A percentile compares a stretch with the other conserved stretches of the same genome.
Conservation (phyloP, 2,797 vertebrate species). For the Ptychadena robeensis region DNA sequence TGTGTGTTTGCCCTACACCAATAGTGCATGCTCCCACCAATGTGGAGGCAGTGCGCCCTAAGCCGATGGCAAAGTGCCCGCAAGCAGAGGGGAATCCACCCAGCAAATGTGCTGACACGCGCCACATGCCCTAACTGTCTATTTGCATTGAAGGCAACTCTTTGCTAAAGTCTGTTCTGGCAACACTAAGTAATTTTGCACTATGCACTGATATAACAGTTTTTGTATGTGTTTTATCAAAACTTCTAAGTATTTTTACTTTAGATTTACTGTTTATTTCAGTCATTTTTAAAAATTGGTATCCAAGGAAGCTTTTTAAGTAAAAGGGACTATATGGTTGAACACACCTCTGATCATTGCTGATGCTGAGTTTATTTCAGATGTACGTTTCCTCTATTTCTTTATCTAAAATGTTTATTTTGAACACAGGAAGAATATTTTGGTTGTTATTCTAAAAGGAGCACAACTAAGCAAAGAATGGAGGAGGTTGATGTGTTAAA, state of each 20-base stretch:
- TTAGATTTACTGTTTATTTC: neutral
- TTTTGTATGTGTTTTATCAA: too few species aligned
- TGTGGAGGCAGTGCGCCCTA: too few species aligned
- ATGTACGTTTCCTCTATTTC: neutral
- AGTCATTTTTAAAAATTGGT: neutral
- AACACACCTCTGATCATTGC: neutral
- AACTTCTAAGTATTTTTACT: neutral
- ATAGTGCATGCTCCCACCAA: too few species aligned
- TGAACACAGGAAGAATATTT: constrained; percentile 66
- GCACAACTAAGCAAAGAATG: constrained; percentile 53
- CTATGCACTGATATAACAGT: too few species aligned
- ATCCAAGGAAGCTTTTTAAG: neutral
- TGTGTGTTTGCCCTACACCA: too few species aligned
- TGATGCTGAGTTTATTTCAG: neutral
- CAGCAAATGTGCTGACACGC: too few species aligned
- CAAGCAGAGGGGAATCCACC: too few species aligned
- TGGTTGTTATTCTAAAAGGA: constrained; percentile 67
- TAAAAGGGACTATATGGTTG: neutral
- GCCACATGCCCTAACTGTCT: too few species aligned
- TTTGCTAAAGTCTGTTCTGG: too few species aligned
- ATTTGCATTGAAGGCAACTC: too few species aligned
- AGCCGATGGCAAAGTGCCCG: too few species aligned
- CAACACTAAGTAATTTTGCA: too few species aligned
- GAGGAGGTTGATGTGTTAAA: constrained; percentile 71
- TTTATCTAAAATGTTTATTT: neutral